Base-by-base conservation (phyloP, 2,113 vertebrate genomes). In the Pterocles orientalis region DNA sequence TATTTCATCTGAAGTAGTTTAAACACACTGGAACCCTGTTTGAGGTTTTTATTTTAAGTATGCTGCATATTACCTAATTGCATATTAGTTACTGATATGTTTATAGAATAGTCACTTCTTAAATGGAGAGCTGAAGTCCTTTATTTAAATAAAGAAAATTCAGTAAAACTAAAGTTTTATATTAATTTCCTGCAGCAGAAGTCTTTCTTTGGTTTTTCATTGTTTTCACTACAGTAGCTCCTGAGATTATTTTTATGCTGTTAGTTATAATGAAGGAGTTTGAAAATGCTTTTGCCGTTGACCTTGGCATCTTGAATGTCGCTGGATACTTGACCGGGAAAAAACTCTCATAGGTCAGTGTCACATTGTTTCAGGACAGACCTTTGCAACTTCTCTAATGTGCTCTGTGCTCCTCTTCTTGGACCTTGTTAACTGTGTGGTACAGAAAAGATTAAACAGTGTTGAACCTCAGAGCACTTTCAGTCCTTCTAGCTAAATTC, bases 401-500 rank as follows among this genome's bases (percentile, higher is more conserved):
- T 5, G 13, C 33, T 43, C 2, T 56, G 56, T 83, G 43, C 82
- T 83, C 7, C 10, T 77, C n/a, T 87, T 47, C 21, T 45, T 1
- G 0, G 18, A 56, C 39, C 18, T 1, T 3, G 7, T 34, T 45
- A 66, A 24, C 33, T 34, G 25, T 61, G 6, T 0, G 1, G 19
- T n/a, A 36, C 18, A n/a, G 41, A 90, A 39, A 23, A 68, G 48
- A 36, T 75, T 88, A 33, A 64, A 70, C 29, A 48, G 10, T 28
- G 24, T 60, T 71, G 39, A 51, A 65, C 57, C 71, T 76, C 0
- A 2, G 29, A 75, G 29, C 21, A 9, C 26, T 86, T 88, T 31
- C 7, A 86, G 58, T 71, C 58, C 47, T 93, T 77, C 43, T 66
- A 24, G 64, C 34, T 71, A 24, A 78, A 66, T 75, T 86, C 9